Conservation (phyloP, 2,888 invertebrate species). For the Pseudanteris insignis region DNA sequence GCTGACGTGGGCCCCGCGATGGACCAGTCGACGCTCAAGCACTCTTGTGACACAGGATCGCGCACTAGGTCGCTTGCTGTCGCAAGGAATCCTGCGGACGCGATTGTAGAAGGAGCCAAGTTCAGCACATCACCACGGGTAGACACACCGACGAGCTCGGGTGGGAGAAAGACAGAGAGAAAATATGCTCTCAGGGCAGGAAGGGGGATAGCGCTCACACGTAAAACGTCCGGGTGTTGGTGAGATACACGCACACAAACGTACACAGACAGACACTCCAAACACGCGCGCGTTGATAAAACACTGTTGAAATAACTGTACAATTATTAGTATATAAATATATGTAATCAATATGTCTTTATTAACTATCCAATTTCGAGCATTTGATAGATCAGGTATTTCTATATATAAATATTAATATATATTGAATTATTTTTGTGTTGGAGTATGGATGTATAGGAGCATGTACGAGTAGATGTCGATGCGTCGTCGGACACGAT, state of each 20-base stretch:
- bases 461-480: slow-evolving; percentile 1
- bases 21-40: no score
- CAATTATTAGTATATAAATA: no score
- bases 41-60: background rate
- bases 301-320: no score
- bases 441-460: background rate
- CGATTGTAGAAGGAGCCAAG: background rate
- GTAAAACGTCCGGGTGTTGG: background rate
- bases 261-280: no score
- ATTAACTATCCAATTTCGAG: no score
- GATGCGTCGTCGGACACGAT: slow-evolving; percentile 15
- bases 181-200: slow-evolving; percentile 8
- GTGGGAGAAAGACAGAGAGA: slow-evolving; percentile 17
- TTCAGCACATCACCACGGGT: background rate
- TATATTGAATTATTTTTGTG: no score
- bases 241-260: background rate
- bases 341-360: no score
- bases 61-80: background rate
- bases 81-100: background rate
- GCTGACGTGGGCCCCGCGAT: no score
- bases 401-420: no score
- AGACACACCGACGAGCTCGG: slow-evolving; percentile 2
- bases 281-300: no score
- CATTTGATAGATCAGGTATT: no score
- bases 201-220: background rate